phyloP scores from a whole-genome alignment of 2,113 vertebrate genomes.

The Anarhynchus alexandrinus region DNA sequence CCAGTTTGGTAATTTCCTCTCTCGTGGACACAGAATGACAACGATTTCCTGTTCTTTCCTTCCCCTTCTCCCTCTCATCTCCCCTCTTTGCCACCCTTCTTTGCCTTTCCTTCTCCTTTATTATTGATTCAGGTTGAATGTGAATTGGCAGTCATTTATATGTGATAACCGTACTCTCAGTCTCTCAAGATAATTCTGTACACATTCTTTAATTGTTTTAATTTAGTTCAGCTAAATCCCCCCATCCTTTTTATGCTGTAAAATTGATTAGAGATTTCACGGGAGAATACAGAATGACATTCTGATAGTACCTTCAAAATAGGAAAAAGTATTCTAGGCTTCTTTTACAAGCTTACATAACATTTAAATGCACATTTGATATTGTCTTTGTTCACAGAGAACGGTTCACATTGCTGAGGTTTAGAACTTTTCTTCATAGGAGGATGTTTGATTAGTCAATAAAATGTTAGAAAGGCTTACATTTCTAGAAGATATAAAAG shows the following conservation, averaged over 20 bases:
- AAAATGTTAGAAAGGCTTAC: neutral
- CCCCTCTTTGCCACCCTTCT: neutral
- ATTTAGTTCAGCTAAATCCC: conserved; percentile 1
- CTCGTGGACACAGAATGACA: neutral
- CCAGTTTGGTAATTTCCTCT: neutral
- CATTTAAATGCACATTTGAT: neutral
- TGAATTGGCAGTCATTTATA: neutral
- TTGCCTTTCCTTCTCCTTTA: neutral
- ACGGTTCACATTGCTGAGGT: neutral
- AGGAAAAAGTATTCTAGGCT: neutral
- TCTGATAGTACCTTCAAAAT: neutral
- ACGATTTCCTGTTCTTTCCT: neutral
- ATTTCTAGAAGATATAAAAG: neutral
- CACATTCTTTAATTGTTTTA: neutral
- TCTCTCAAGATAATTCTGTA: neutral
- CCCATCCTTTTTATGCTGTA: neutral
- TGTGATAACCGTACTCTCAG: neutral
- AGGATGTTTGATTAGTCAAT: neutral
- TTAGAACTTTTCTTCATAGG: neutral
- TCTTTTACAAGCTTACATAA: neutral
- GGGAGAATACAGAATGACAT: neutral
- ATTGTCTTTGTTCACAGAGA: neutral
- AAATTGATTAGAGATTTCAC: neutral
- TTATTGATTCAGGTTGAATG: neutral
- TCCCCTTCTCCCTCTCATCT: neutral